Conservation (phyloP, 2,888 invertebrate species). For the Nasonovia ribisnigri region DNA sequence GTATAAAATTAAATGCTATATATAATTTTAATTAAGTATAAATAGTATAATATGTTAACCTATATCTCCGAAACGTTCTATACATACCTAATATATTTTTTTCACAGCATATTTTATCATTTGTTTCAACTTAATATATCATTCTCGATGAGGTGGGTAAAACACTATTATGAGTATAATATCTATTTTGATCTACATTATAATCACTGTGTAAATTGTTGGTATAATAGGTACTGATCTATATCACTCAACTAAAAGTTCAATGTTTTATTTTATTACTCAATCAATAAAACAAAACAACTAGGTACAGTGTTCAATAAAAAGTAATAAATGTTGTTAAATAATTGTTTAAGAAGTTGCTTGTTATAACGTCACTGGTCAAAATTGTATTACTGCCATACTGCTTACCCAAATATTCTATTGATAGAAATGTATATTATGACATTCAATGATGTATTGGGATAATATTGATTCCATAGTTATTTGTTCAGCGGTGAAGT, state of each 20-base stretch:
- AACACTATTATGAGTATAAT: neutral
- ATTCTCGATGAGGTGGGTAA: neutral
- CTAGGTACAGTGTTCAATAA: neutral
- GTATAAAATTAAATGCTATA: neutral
- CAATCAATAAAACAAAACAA: neutral
- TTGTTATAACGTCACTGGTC: neutral
- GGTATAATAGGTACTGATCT: neutral
- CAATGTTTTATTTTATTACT: neutral
- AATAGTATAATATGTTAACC: too few species aligned
- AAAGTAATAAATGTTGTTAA: neutral
- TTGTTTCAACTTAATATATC: neutral
- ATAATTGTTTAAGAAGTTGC: neutral
- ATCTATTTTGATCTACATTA: neutral
- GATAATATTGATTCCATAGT: neutral
- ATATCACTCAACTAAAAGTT: neutral
- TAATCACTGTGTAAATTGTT: neutral
- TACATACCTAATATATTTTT: neutral
- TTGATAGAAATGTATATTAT: neutral
- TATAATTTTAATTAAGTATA: neutral
- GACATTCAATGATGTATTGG: neutral
- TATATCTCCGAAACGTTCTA: neutral
- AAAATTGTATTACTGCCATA: neutral
- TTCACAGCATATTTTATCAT: neutral
- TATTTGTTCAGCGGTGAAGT: neutral
- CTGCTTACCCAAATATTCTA: neutral